Percentiles rank a stretch among this genome's conserved stretches.
Conservation (phyloP, 2,797 vertebrate species). For the Liparis tanakae region DNA sequence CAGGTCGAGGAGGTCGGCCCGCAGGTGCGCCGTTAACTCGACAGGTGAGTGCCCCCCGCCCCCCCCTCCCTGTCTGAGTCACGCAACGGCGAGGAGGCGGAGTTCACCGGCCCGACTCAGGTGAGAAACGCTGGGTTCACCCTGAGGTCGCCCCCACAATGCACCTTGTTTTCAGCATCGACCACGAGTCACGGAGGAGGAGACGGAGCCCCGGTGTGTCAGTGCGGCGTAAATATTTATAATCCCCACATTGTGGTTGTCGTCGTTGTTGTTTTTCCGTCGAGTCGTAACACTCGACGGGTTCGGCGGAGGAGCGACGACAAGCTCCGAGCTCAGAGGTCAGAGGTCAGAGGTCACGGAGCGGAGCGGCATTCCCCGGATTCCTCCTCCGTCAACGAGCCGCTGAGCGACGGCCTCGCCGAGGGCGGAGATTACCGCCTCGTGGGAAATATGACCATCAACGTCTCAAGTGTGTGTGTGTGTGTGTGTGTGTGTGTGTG, state of each 20-base stretch:
- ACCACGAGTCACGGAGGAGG: slow-evolving; percentile 2
- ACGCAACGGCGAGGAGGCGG: slow-evolving; percentile 19
- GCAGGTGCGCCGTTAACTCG: slow-evolving; percentile 30
- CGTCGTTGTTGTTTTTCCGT: neutral
- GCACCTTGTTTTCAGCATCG: slow-evolving; percentile 48
- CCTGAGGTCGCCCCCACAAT: slow-evolving; percentile 67
- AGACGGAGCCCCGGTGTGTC: too few species aligned
- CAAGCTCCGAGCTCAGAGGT: slow-evolving; percentile 8
- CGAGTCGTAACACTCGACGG: slow-evolving; percentile 66
- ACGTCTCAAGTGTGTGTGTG: slow-evolving; percentile 17
- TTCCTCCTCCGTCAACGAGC: slow-evolving; percentile 53
- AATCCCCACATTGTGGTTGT: slow-evolving; percentile 66
- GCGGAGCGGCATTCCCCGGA: slow-evolving; percentile 49
- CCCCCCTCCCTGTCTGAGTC: slow-evolving; percentile 30
- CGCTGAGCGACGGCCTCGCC: slow-evolving; percentile 52
- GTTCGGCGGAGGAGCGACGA: slow-evolving; percentile 44
- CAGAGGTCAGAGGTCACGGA: slow-evolving; percentile 29
- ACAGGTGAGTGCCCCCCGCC: slow-evolving; percentile 4
- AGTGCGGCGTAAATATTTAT: slow-evolving; percentile 55
- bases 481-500: too few species aligned
- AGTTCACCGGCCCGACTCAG: slow-evolving; percentile 49
- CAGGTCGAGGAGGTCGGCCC: neutral
- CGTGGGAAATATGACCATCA: slow-evolving; percentile 43
- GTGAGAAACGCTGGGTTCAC: slow-evolving; percentile 64
- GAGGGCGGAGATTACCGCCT: slow-evolving; percentile 40